phyloP scores from a whole-genome alignment of 2,113 vertebrate species.

The Phyllopteryx taeniolatus region DNA sequence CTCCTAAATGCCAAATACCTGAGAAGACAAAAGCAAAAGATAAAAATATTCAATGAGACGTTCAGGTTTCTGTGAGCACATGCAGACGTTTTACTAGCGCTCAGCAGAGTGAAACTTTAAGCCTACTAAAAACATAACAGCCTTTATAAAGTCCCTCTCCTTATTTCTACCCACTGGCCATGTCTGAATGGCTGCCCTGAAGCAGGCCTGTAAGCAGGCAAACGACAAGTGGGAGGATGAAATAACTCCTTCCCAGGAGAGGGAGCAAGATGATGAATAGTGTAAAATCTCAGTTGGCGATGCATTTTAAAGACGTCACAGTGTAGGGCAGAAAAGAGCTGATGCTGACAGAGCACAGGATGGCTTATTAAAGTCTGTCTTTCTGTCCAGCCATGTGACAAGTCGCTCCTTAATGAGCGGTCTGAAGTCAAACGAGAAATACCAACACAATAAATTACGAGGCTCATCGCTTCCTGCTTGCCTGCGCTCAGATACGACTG shows the following conservation, averaged over 20 bases:
- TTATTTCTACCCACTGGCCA: conserved; percentile 26
- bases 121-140: conserved; percentile 13
- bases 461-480: conserved; percentile 54
- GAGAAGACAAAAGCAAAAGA: background rate
- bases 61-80: background rate
- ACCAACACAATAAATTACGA: conserved; percentile 61
- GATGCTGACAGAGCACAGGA: conserved; percentile 50
- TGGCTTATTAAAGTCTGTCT: conserved; percentile 29
- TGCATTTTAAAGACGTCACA: conserved; percentile 52
- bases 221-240: conserved; percentile 59
- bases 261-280: conserved; percentile 66
- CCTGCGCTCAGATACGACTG: conserved; percentile 45
- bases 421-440: conserved; percentile 62
- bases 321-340: conserved; percentile 53
- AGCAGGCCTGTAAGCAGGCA: conserved; percentile 62
- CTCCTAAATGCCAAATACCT: background rate
- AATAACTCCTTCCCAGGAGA: conserved; percentile 40
- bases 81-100: conserved; percentile 7
- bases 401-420: conserved; percentile 60
- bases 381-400: conserved; percentile 51
- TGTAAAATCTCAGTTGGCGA: conserved; percentile 62
- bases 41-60: background rate
- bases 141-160: conserved; percentile 12
- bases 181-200: conserved; percentile 31
- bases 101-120: conserved; percentile 31